Evolutionary conservation across 1,140 invertebrate genomes (phyloP).

Genomic region (Atta cephalotes): DNA sequence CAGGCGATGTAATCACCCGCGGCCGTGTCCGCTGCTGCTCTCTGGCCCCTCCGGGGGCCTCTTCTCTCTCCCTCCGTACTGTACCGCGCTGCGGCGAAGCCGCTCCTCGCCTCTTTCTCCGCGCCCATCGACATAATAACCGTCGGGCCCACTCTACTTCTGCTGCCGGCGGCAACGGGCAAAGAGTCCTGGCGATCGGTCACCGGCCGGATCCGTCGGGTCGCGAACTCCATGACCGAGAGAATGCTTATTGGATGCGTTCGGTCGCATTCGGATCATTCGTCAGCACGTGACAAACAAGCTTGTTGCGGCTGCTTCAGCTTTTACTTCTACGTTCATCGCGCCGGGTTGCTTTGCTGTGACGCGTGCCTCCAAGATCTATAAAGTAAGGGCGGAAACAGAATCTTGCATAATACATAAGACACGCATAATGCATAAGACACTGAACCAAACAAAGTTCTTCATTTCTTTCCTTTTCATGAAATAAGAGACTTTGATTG

Average conservation of each 20-base stretch:
- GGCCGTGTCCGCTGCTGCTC: slow-evolving; percentile 80
- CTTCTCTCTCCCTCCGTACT: slow-evolving; percentile 67
- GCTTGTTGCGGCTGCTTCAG: slow-evolving; percentile 54
- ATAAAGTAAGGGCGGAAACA: not conserved
- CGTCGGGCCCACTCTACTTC: slow-evolving; percentile 30
- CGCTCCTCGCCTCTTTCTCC: slow-evolving; percentile 22
- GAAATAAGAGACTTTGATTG: too few relatives aligned
- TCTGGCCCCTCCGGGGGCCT: slow-evolving; percentile 76
- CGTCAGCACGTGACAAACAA: slow-evolving; percentile 71
- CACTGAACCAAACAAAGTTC: too few relatives aligned
- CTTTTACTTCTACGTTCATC: slow-evolving; percentile 13
- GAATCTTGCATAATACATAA: too few relatives aligned
- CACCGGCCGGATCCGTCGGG: slow-evolving; percentile 67
- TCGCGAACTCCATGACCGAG: slow-evolving; percentile 68
- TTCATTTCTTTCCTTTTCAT: too few relatives aligned
- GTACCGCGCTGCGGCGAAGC: not conserved
- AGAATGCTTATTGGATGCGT: slow-evolving; percentile 2
- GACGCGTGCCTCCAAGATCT: slow-evolving; percentile 8
- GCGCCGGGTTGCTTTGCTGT: slow-evolving; percentile 10
- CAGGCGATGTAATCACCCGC: slow-evolving; percentile 85
- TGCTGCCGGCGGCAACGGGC: not conserved
- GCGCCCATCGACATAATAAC: slow-evolving; percentile 22
- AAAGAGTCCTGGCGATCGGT: slow-evolving; percentile 66
- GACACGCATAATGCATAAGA: too few relatives aligned
- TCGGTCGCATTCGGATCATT: slow-evolving; percentile 13